phyloP scores from a whole-genome alignment of 1,140 invertebrate species.

The Leptestheria dahalacensis region DNA sequence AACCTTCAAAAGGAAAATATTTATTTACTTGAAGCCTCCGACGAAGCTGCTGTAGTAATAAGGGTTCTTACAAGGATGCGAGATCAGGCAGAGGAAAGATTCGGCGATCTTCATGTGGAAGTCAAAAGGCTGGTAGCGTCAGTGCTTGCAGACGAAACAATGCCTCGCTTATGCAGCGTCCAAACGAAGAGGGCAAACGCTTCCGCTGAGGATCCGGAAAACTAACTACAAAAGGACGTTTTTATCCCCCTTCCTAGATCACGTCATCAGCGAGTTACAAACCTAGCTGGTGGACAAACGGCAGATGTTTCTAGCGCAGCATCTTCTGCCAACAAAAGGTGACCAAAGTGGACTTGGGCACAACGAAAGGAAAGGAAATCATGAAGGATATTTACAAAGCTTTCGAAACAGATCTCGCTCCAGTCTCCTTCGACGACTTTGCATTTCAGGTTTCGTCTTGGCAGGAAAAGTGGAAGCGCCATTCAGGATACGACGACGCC shows the following conservation, averaged over 20 bases:
- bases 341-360: not conserved
- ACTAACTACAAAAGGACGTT: not conserved
- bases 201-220: not conserved
- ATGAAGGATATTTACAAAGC: not conserved
- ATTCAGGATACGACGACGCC: not conserved
- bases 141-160: not conserved
- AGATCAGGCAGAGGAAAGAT: not conserved
- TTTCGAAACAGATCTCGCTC: conserved; percentile 1
- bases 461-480: not conserved
- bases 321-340: not conserved
- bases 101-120: not conserved
- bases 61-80: not conserved
- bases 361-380: not conserved
- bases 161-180: not conserved
- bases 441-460: not conserved
- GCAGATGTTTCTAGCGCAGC: not conserved
- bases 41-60: conserved; percentile 5
- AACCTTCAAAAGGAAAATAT: not conserved
- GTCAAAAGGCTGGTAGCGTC: not conserved
- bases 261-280: not conserved
- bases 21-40: not conserved
- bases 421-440: not conserved
- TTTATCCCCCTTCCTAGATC: not conserved
- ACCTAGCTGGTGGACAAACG: not conserved
- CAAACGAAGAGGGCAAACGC: not conserved